phyloP scores from a whole-genome alignment of 2,888 invertebrate genomes.

The Liopterus haemorrhoidalis region DNA sequence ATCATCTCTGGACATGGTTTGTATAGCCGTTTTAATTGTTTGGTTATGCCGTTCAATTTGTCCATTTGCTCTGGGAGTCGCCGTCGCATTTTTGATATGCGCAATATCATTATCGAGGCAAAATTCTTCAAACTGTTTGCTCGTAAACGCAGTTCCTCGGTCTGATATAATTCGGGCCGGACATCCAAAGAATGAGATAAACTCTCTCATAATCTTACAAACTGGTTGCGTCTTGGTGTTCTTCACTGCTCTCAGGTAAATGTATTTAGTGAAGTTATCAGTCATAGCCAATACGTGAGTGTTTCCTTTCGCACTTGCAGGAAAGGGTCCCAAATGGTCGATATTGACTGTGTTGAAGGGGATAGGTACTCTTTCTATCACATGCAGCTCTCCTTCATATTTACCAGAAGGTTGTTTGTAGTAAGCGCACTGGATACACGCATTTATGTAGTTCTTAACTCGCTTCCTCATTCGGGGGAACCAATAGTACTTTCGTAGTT shows the following conservation, averaged over 20 bases:
- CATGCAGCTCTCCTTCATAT: conserved; percentile 31
- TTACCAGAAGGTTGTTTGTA: conserved; percentile 32
- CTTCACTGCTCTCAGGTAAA: conserved; percentile 35
- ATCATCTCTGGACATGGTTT: no score
- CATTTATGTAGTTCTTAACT: conserved; percentile 33
- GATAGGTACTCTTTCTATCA: conserved; percentile 38
- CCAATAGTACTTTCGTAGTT: conserved; percentile 31
- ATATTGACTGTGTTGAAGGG: conserved; percentile 43
- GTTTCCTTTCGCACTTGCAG: conserved; percentile 35
- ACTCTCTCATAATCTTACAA: conserved; percentile 31
- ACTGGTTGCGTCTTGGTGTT: conserved; percentile 34
- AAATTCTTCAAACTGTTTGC: conserved; percentile 24
- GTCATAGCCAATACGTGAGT: conserved; percentile 37
- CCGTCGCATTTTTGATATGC: conserved; percentile 22
- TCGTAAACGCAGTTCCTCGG: conserved; percentile 25
- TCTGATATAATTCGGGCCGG: conserved; percentile 27
- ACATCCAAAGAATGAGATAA: conserved; percentile 27
- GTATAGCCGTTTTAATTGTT: no score
- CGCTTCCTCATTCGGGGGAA: conserved; percentile 35
- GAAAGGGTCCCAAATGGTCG: conserved; percentile 43
- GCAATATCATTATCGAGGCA: conserved; percentile 18
- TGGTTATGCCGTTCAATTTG: no score
- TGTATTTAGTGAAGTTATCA: conserved; percentile 40
- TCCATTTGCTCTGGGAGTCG: conserved; percentile 31
- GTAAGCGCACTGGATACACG: conserved; percentile 36